Evolutionary conservation across 1,140 invertebrate species (phyloP), one percentile per base, ranked within the genome.

Genomic region (Aphidius ervi): DNA sequence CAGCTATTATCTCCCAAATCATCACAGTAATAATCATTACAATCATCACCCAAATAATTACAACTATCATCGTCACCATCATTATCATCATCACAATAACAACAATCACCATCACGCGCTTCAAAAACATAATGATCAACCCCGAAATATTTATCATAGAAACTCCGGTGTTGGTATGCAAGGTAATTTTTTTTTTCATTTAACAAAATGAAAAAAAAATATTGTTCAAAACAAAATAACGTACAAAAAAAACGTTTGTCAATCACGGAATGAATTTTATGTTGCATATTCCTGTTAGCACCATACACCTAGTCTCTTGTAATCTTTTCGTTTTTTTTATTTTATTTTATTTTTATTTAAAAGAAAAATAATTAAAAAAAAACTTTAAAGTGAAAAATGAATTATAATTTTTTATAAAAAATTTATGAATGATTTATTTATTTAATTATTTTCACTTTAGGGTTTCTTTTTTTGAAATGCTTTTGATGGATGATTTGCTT

Each of bases 81-180:
- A 80, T 72, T 77, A 79, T 63, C 75, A 80, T 71, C 77, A 79
- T 64, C 76, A 78, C 65, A 78, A 79, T 71, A 80, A 79, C 74
- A 79, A 79, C 72, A 78, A 79, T 71, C 74, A 77, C 63, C 77
- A 81, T 70, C 79, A 81, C 71, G 75, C 81, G 69, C 80, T 82
- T 73, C 82, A 82, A 75, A 84, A 84, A 73, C 81, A 83, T 75
- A 82, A 77, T 70, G 82, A 81, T 76, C 84, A 85, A 75, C 81
- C 78, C 74, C 77, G 78, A 75, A 82, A 78, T 78, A 74, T 81
- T 71, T 84, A 83, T 80, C 82, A 84, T 80, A 83, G 82, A 82
- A 84, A 84, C 73, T 81, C 83, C 65, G 80, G 79, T 82, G 80
- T 80, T 74, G 85, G 83, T 83, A 84, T 86, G 79, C 79, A 82